Conservation (phyloP, 2,888 invertebrate species). For the Chydorus sphaericus region DNA sequence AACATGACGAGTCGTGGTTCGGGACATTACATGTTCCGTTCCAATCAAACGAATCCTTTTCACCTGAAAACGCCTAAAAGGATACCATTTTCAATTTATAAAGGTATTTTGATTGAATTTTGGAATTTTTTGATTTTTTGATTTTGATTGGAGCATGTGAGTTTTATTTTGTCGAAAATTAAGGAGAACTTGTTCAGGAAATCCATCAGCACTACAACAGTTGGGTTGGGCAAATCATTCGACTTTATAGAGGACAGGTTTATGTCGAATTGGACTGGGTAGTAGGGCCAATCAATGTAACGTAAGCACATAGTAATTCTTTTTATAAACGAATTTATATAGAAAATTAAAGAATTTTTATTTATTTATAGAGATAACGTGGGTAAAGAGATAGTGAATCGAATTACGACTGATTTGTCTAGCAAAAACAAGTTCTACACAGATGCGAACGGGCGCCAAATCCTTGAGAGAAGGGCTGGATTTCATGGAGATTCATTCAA, state of each 20-base stretch:
- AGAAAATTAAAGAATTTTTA: background rate
- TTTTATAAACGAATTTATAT: too few species aligned
- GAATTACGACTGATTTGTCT: constrained; percentile 28
- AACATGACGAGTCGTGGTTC: too few species aligned
- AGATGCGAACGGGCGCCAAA: constrained; percentile 39
- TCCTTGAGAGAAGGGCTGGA: constrained; percentile 24
- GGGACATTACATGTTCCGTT: constrained; percentile 85
- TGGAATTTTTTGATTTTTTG: too few species aligned
- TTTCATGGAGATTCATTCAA: constrained; percentile 44
- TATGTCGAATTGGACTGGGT: constrained; percentile 36
- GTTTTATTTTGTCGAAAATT: background rate
- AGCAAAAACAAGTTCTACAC: constrained; percentile 33
- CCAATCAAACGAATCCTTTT: too few species aligned
- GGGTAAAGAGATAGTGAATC: constrained; percentile 36
- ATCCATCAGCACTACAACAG: constrained; percentile 42
- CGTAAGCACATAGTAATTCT: too few species aligned
- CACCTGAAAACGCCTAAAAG: too few species aligned
- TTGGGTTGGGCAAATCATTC: constrained; percentile 46
- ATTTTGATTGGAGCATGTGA: too few species aligned
- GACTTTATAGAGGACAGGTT: constrained; percentile 35
- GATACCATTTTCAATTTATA: too few species aligned
- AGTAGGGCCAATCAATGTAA: constrained; percentile 36
- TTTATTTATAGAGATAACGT: too few species aligned
- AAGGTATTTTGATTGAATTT: too few species aligned
- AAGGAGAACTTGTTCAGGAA: constrained; percentile 46